Base-by-base conservation (phyloP, 2,888 invertebrate genomes). In the Orthosia cruda region DNA sequence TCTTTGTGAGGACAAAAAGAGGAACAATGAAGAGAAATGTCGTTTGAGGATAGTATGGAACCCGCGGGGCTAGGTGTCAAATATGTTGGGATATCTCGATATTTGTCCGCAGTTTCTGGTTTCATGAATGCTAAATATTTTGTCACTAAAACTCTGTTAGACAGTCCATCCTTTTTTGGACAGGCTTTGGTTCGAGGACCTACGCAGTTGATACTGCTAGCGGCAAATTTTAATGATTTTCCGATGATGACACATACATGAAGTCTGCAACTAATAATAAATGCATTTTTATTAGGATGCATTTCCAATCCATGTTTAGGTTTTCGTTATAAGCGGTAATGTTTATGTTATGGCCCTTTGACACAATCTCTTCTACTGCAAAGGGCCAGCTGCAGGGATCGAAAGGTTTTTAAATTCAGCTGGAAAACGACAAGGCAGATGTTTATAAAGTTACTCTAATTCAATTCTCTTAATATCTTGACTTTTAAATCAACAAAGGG, bases 11-110 rank as follows among this genome's bases (percentile, higher is more conserved):
- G 52, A 73, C 87, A 96, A 96, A 96, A 96, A 96, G 93, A 89
- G 82, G 83, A 87, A 95, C 95, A 95, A 96, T 95, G 93, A 94
- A 90, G 84, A 88, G 87, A 91, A 91, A 93, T 92, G 91, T 88
- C 89, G 81, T 83, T 45, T 32, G 76, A 62, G 47, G 47, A 54
- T 71, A 66, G 88, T 90, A 89, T 89, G 91, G 88, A 81, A 81
- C 85, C 61, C 15, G 50, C 45, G 55, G 70, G 12, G 59, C 47
- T 82, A 90, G 94, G 94, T 95, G 95, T 94, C 92, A 95, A 94
- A 89, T 89, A 92, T 88, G 59, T 83, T 70, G 69, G 52, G 59
- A 64, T 90, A 87, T 84, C 70, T 74, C 76, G 77, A 88, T 80
- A 87, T 88, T 87, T 71, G 47, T 80, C 70, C 64, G 26, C 50